Base-by-base conservation (phyloP, 2,113 vertebrate species). In the Grantiella picta region DNA sequence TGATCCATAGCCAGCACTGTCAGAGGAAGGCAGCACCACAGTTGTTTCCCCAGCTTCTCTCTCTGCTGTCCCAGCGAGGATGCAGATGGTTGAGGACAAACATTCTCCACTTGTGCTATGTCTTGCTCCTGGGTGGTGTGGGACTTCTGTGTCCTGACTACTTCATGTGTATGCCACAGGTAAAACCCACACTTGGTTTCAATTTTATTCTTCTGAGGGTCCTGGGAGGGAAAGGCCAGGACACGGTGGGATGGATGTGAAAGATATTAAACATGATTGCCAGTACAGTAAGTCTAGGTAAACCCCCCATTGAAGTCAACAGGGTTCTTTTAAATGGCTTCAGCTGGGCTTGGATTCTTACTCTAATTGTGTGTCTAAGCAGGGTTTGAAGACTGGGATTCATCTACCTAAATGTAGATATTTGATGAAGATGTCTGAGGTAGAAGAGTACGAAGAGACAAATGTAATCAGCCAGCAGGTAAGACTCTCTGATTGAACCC, bases 51-150 rank as follows among this genome's bases (percentile, higher is more conserved):
- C 0, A 1, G 11, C 33, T 60, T 69, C 59, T 42, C 38, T 66
- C 1, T 0, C 47, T 63, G 28, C 20, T 64, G 13, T 70, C 19
- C 33, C 0, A 0, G 17, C 40, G 42, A 29, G 11, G 2, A 35
- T 28, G 20, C 52, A 75, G 35, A 19, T n/a, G 47, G 10, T 4
- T 0, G 1, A 64, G 20, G 11, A 50, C 1, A 5, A 70, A 33
- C 7, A 2, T 63, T 78, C 42, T 72, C 28, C 38, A 36, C 11
- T 4, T 0, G 0, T 59, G 38, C 49, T 11, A 2, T 25, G 11
- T 10, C 29, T 63, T 83, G 11, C 8, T 70, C 49, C 38, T 47
- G 22, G 11, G 13, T 54, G 53, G 27, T 73, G 45, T 7, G 9
- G 40, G 19, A 56, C 31, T 40, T 22, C 16, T 1, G 0, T 57